Evolutionary conservation across 2,797 vertebrate genomes (phyloP), one percentile per base, ranked within the genome.

Genomic region (Chrysocyon brachyurus): DNA sequence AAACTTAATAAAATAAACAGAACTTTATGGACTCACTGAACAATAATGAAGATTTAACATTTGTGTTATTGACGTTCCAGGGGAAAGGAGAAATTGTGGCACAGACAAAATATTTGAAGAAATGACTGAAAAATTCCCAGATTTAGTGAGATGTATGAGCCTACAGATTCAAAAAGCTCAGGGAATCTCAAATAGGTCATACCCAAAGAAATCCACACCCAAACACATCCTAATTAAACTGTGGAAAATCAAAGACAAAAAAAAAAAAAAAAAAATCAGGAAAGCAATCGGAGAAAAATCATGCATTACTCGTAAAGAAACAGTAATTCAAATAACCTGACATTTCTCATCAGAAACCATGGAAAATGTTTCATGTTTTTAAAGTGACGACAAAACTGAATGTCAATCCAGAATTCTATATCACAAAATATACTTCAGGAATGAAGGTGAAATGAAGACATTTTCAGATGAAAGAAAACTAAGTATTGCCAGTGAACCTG

Each of bases 381-480:
- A 70, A 86, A 91, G 4, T 21, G n/a, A 70, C 61, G 17, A n/a
- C 16, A 78, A 36, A 78, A 70, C 40, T 54, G 56, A 63, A 52
- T 40, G 9, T 57, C 16, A 68, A 49, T 24, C 26, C 46, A 64
- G 22, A 83, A 72, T 31, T 54, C 49, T 31, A 72, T 14, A 94
- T 61, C 21, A 16, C 72, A 40, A 89, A 73, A 83, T 28, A n/a
- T 31, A n/a, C 49, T 57, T 77, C 22, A 90, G 59, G 79, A 94
- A 75, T 28, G 12, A 77, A 84, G 9, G 79, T 77, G 61, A 84
- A 33, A 66, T 68, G 52, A 90, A 90, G 59, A 33, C 31, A 92
- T 84, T 66, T 84, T 94, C 36, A 84, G 22, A 6, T 24, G 52
- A 84, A 90, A 90, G 93, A 90, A 84, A 66, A 33, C 36, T 17